Evolutionary conservation across 1,140 invertebrate genomes (phyloP).

Genomic region (Potamilus streckersoni): DNA sequence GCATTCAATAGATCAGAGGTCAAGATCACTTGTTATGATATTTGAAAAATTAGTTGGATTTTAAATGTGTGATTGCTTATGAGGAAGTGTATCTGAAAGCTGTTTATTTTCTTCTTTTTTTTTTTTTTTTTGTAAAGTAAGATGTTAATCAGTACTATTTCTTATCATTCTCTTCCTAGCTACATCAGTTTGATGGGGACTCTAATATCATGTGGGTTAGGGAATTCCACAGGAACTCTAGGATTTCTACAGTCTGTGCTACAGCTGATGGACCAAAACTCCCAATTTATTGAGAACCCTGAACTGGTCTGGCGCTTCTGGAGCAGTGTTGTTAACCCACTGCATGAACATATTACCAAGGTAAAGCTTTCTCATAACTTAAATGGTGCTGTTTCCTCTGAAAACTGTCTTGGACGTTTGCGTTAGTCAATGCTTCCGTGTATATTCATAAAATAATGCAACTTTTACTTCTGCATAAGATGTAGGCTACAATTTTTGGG

Average conservation of each 20-base stretch:
- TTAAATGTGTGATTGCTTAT: not conserved
- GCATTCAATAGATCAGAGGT: not conserved
- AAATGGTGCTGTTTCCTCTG: too few relatives aligned
- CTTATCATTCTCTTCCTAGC: slow-evolving; percentile 24
- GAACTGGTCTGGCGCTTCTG: slow-evolving; percentile 57
- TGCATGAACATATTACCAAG: slow-evolving; percentile 48
- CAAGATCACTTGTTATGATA: too few relatives aligned
- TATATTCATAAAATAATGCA: too few relatives aligned
- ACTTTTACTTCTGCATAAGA: too few relatives aligned
- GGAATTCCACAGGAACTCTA: slow-evolving; percentile 40
- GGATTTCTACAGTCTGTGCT: slow-evolving; percentile 54
- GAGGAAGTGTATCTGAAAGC: not conserved
- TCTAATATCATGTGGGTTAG: slow-evolving; percentile 45
- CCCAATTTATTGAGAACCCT: slow-evolving; percentile 30
- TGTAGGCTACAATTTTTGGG: too few relatives aligned
- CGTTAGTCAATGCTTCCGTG: too few relatives aligned
- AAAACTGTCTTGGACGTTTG: too few relatives aligned
- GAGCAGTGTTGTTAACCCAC: slow-evolving; percentile 43
- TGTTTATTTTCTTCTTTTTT: not conserved
- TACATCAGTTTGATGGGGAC: slow-evolving; percentile 48
- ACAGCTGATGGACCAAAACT: slow-evolving; percentile 43
- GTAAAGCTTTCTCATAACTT: slow-evolving; percentile 18
- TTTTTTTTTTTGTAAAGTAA: not conserved
- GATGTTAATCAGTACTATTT: not conserved
- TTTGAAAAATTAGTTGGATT: not conserved